Base-by-base conservation (phyloP, 2,888 invertebrate species). In the Yponomeuta plumbellus region DNA sequence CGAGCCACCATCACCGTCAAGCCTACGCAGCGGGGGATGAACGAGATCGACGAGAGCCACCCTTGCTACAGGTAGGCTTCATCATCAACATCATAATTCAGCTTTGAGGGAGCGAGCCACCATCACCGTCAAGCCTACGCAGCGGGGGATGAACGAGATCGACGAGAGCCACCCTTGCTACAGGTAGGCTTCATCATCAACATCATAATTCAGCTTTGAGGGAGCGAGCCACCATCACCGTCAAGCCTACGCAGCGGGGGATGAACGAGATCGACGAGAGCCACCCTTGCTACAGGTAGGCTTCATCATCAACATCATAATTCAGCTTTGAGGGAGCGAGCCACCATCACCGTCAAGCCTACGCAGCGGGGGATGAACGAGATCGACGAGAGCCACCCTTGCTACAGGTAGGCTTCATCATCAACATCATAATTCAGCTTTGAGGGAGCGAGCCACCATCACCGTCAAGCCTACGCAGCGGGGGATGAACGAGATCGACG, bases 41-140 rank as follows among this genome's bases (percentile, higher is more conserved):
- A 98, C 85, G 97, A 97, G 76, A 98, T 99, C 70, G 99, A 99
- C 80, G 99, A 99, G 86, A 95, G 95, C 72, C 98, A 99, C 83
- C 93, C 95, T 0, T 96, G 97, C 73, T 97, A 93, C 79, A 91
- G 92, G 93, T 93, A 74, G n/a, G 72, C 72, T 65, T 17, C 13
- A n/a, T 22, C 13, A 58, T 10, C 20, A 10, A 58, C 20, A 58
- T 13, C n/a, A n/a, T n/a, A 58, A 4, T 58, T 11, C 39, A 58
- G 95, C 96, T 61, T 96, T 96, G 81, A 95, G 96, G 75, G 98
- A 98, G 80, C 92, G 97, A 13, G 98, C 98, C 4, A 96, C 96
- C 71, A 81, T 99, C 68, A 92, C 92, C 68, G 95, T 97, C 0
- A 81, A 84, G 0, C 98, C 99, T 0, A 99, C 99, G 0, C 96